phyloP scores from a whole-genome alignment of 1,140 invertebrate species.

The Octopus sinensis region DNA sequence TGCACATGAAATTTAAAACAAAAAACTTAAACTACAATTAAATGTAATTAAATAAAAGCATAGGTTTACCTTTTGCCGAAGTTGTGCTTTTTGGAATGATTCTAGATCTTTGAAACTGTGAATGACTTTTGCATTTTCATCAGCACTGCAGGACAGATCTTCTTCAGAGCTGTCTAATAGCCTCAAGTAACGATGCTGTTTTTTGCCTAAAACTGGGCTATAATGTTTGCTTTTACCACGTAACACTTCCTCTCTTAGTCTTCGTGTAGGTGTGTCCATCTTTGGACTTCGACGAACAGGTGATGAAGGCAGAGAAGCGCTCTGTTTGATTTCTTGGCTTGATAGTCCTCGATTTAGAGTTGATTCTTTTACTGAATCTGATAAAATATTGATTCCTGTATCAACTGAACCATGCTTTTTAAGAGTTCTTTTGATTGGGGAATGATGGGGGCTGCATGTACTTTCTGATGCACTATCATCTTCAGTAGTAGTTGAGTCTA shows the following conservation, averaged over 20 bases:
- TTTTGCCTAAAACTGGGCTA: conserved; percentile 45
- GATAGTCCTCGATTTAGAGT: conserved; percentile 9
- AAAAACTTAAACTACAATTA: no score
- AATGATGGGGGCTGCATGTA: not conserved
- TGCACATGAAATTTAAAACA: no score
- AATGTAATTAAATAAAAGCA: no score
- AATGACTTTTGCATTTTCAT: conserved; percentile 61
- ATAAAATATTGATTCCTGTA: conserved; percentile 20
- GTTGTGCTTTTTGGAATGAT: conserved; percentile 90
- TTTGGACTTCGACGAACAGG: conserved; percentile 38
- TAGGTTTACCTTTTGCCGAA: conserved; percentile 79
- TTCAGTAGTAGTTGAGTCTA: conserved; percentile 21
- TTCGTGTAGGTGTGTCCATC: conserved; percentile 34
- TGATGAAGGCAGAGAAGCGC: conserved; percentile 48
- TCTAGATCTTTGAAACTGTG: conserved; percentile 82
- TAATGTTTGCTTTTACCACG: conserved; percentile 43
- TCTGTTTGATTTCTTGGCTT: conserved; percentile 41
- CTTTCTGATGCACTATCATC: conserved; percentile 14
- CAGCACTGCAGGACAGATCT: conserved; percentile 66
- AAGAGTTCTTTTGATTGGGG: conserved; percentile 5
- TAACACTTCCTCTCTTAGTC: conserved; percentile 39
- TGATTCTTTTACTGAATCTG: not conserved
- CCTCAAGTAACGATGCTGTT: conserved; percentile 33
- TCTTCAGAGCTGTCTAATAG: conserved; percentile 83
- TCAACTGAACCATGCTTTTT: conserved; percentile 22